Percentiles rank a stretch among this genome's conserved stretches.
These are phyloP conservation scores for Tipula vernalis DNA, from an alignment of 2,888 invertebrate species.

Conservation along the genomic window DNA sequence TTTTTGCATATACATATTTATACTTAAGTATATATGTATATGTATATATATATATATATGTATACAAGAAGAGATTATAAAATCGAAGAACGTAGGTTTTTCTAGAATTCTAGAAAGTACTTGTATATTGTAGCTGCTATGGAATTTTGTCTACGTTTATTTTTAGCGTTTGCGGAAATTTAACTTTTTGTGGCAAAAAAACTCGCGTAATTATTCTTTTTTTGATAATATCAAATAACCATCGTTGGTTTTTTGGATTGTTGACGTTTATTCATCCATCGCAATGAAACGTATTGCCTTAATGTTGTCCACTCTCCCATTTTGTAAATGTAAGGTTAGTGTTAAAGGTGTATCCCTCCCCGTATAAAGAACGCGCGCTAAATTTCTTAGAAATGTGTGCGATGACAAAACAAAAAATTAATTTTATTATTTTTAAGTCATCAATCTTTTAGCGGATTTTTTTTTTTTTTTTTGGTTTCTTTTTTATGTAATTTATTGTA, in stretches of 20 bases:
- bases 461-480: neutral
- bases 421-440: neutral
- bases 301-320: neutral
- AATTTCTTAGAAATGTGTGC: neutral
- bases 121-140: neutral
- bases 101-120: neutral
- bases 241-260: neutral
- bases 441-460: neutral
- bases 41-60: too few relatives aligned
- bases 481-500: neutral
- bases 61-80: neutral
- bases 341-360: neutral
- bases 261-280: neutral
- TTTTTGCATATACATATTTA: neutral
- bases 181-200: neutral
- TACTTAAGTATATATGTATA: too few relatives aligned
- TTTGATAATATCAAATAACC: neutral
- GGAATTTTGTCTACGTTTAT: neutral
- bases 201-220: neutral
- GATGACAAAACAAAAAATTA: neutral
- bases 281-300: neutral
- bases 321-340: neutral
- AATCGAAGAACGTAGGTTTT: neutral
- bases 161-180: neutral
- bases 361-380: neutral